phyloP scores from a whole-genome alignment of 1,140 invertebrate species.

The Drosophila suzukii region DNA sequence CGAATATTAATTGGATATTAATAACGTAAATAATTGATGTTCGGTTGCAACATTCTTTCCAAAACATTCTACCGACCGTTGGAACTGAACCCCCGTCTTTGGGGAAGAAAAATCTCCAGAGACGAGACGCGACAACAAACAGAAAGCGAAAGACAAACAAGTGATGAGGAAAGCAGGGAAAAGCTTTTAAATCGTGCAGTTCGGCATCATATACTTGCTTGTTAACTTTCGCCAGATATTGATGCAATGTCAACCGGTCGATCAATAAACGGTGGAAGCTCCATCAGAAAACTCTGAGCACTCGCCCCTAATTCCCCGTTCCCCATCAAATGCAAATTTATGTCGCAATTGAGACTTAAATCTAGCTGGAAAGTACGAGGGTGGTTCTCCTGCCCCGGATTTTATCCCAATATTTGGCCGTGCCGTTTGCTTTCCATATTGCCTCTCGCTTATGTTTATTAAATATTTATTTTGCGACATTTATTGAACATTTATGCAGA shows the following conservation, averaged over 20 bases:
- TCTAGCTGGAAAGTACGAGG: background rate
- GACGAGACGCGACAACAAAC: conserved; percentile 45
- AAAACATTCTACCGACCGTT: background rate
- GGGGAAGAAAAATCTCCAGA: conserved; percentile 1
- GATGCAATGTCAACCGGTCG: conserved; percentile 57
- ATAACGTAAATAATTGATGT: conserved; percentile 55
- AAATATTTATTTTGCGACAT: conserved; percentile 73
- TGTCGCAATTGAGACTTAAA: conserved; percentile 46
- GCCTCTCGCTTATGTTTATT: conserved; percentile 60
- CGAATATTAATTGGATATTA: conserved; percentile 74
- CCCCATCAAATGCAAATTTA: conserved; percentile 58
- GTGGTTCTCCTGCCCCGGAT: conserved; percentile 30
- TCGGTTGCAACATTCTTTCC: background rate
- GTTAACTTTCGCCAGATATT: conserved; percentile 62
- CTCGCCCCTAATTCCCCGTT: conserved; percentile 35
- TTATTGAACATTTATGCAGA: conserved; percentile 44
- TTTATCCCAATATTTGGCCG: conserved; percentile 47
- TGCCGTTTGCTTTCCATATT: conserved; percentile 23
- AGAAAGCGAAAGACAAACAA: conserved; percentile 62
- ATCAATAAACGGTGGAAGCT: conserved; percentile 35
- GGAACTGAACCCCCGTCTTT: conserved; percentile 12
- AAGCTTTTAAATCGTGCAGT: conserved; percentile 54
- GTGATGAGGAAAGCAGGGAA: conserved; percentile 56
- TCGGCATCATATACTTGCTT: conserved; percentile 6
- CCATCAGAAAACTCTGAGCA: background rate